Evolutionary conservation across 2,888 invertebrate genomes (phyloP).

Genomic region (Mesoligia furuncula): DNA sequence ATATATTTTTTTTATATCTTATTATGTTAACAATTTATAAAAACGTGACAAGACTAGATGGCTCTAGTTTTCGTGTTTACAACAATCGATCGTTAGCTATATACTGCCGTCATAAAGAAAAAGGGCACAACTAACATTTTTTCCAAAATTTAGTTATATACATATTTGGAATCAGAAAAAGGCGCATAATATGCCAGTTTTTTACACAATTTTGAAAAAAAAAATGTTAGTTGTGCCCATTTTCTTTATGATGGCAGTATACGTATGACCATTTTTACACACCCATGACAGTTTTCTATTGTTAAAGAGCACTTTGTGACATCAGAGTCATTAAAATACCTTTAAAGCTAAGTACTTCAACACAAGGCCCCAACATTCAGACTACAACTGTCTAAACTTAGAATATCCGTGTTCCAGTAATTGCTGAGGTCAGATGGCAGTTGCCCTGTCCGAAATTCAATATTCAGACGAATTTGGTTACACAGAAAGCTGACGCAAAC

Average conservation of each 20-base stretch:
- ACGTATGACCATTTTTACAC: not conserved
- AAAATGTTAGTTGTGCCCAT: no score
- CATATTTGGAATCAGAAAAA: no score
- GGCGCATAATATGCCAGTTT: no score
- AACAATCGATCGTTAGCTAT: not conserved
- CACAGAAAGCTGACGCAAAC: constrained; percentile 1
- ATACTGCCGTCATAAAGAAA: no score
- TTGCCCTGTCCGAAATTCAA: constrained; percentile 15
- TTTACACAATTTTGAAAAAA: no score
- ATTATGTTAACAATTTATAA: not conserved
- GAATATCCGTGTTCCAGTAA: not conserved
- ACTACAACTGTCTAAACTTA: not conserved
- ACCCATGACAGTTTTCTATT: no score
- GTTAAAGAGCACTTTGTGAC: not conserved
- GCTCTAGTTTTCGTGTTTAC: not conserved
- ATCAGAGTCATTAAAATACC: not conserved
- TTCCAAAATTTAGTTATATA: no score
- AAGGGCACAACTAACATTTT: no score
- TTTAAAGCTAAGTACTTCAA: not conserved
- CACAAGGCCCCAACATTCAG: not conserved
- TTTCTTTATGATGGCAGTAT: no score
- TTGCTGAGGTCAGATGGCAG: constrained; percentile 9
- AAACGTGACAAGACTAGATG: not conserved
- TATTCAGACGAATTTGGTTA: constrained; percentile 5
- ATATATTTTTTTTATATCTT: not conserved